Evolutionary conservation across 1,140 invertebrate species (phyloP).

Genomic region (Hycleus phaleratus): DNA sequence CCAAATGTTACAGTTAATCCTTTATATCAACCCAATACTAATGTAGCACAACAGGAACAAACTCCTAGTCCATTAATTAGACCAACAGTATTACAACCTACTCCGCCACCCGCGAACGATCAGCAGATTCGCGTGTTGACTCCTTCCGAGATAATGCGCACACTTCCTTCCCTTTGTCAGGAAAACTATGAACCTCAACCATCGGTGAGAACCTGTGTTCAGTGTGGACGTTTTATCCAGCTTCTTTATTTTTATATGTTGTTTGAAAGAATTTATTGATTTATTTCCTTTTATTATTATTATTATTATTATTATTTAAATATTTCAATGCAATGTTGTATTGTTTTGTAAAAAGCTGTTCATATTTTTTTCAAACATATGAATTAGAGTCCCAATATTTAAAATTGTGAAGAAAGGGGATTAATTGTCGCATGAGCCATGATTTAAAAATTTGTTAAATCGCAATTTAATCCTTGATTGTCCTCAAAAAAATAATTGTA

Average conservation of each 20-base stretch:
- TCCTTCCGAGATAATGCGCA: conserved; percentile 79
- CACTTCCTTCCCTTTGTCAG: conserved; percentile 68
- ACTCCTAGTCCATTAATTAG: conserved; percentile 6
- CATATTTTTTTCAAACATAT: too few relatives aligned
- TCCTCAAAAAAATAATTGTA: neutral
- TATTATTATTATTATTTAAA: neutral
- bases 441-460: too few relatives aligned
- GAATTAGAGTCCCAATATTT: too few relatives aligned
- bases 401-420: too few relatives aligned
- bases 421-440: too few relatives aligned
- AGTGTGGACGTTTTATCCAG: conserved; percentile 24
- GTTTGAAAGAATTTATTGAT: neutral
- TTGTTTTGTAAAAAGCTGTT: neutral
- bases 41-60: conserved; percentile 4
- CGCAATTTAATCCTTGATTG: neutral
- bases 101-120: conserved; percentile 46
- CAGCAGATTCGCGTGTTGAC: conserved; percentile 78
- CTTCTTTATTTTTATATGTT: conserved; percentile 25
- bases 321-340: neutral
- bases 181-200: conserved; percentile 57
- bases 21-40: conserved; percentile 34
- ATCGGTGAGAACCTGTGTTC: conserved; percentile 48
- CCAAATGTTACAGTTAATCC: conserved; percentile 54
- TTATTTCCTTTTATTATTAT: neutral
- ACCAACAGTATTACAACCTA: conserved; percentile 22